Evolutionary conservation across 2,113 vertebrate species (phyloP), one percentile per base, ranked within the genome.

Genomic region (Centropus unirufus): DNA sequence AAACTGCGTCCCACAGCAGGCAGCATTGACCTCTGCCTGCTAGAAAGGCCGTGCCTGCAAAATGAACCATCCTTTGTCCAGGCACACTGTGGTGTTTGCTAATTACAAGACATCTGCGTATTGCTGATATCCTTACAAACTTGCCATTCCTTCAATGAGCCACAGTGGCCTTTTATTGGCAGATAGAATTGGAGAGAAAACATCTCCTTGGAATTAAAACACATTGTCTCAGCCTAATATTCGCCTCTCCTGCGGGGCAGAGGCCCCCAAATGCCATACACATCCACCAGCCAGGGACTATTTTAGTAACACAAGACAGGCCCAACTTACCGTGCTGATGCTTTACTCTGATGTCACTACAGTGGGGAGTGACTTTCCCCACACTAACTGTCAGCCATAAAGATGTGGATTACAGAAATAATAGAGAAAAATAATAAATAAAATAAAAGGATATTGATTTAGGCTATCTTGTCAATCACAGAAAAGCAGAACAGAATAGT

Each of bases 391-490:
- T 74, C 84, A 96, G 64, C 32, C 83, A 78, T 74, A 57, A 13
- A 82, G 70, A 91, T 57, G 92, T 85, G 70, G 24, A 82, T 89
- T 87, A 91, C 62, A 87, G 91, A 84, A 95, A 72, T 91, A 96
- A 86, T 23, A 95, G 70, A 95, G 40, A 36, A 36, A 84, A 95
- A 72, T 91, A 96, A 86, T 23, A 95, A 68, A 95, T 36, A 85
- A 96, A 92, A 97, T 66, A 87, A 73, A 87, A 78, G 67, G 51
- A 77, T 95, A 96, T 91, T 93, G 91, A 95, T 78, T 89, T 66
- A 89, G 52, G 54, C 36, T 88, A 39, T 87, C 87, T 89, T 95
- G 32, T 87, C 93, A 90, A 74, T 91, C 88, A 96, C 70, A 91
- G 68, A 78, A 89, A 90, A 85, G 67, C 40, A 77, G 93, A 95